phyloP scores from a whole-genome alignment of 1,140 invertebrate genomes.

The Probaryconus sp. region DNA sequence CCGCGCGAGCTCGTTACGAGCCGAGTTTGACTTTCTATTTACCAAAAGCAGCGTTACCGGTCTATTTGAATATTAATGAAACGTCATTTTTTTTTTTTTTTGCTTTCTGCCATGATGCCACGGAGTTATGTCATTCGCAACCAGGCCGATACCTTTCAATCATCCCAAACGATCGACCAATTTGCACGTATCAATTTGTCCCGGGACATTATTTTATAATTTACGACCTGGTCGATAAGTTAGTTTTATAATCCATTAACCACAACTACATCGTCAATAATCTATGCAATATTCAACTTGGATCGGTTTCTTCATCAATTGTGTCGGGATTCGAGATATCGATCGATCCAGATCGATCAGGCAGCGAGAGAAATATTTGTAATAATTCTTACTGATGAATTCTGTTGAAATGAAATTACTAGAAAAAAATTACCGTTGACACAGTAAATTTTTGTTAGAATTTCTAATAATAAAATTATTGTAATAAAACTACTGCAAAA shows the following conservation, averaged over 20 bases:
- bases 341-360: too few relatives aligned
- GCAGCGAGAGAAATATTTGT: too few relatives aligned
- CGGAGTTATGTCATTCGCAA: constrained; percentile 35
- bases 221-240: background rate
- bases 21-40: constrained; percentile 51
- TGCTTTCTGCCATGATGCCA: constrained; percentile 11
- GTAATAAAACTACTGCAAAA: too few relatives aligned
- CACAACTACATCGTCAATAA: constrained; percentile 13
- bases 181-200: constrained; percentile 4
- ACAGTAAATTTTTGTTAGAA: too few relatives aligned
- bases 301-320: constrained; percentile 41
- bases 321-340: too few relatives aligned
- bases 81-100: constrained; percentile 19
- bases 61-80: constrained; percentile 53
- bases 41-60: constrained; percentile 44
- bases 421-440: too few relatives aligned
- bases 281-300: constrained; percentile 36
- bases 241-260: constrained; percentile 19
- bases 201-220: constrained; percentile 4
- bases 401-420: too few relatives aligned
- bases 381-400: too few relatives aligned
- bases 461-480: too few relatives aligned
- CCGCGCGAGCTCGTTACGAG: constrained; percentile 1
- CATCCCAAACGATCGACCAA: background rate
- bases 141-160: constrained; percentile 12